Evolutionary conservation across 2,888 invertebrate genomes (phyloP).

Genomic region (Agrotis clavis): DNA sequence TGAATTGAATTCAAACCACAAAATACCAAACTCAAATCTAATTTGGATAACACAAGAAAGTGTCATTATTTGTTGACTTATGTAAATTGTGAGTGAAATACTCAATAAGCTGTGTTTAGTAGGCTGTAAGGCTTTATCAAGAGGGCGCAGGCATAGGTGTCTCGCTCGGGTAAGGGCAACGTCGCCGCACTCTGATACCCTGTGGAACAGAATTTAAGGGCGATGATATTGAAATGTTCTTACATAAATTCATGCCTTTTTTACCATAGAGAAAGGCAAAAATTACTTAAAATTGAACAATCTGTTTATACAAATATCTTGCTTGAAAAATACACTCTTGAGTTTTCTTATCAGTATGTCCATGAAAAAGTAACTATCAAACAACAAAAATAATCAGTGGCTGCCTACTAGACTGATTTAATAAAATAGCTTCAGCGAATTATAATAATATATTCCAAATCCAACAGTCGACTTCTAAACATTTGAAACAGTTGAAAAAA

Average conservation of each 20-base stretch:
- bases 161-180: slow-evolving; percentile 51
- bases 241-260: no score
- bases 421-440: background rate
- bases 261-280: no score
- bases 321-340: background rate
- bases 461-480: slow-evolving; percentile 13
- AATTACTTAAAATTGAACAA: no score
- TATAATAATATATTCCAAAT: background rate
- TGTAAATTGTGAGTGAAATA: slow-evolving; percentile 82
- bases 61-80: slow-evolving; percentile 80
- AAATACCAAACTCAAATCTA: slow-evolving; percentile 68
- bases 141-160: slow-evolving; percentile 77
- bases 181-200: slow-evolving; percentile 43
- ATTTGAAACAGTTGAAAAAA: slow-evolving; percentile 43
- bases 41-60: slow-evolving; percentile 72
- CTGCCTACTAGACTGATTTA: no score
- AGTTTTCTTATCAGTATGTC: background rate
- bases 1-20: background rate
- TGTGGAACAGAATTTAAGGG: slow-evolving; percentile 16
- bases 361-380: background rate
- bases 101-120: slow-evolving; percentile 84
- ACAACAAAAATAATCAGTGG: no score
- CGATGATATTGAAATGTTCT: slow-evolving; percentile 5
- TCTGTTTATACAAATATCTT: no score
- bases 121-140: slow-evolving; percentile 84